Evolutionary conservation across 1,140 invertebrate genomes (phyloP), one percentile per base, ranked within the genome.

Genomic region (Aphidius gifuensis): DNA sequence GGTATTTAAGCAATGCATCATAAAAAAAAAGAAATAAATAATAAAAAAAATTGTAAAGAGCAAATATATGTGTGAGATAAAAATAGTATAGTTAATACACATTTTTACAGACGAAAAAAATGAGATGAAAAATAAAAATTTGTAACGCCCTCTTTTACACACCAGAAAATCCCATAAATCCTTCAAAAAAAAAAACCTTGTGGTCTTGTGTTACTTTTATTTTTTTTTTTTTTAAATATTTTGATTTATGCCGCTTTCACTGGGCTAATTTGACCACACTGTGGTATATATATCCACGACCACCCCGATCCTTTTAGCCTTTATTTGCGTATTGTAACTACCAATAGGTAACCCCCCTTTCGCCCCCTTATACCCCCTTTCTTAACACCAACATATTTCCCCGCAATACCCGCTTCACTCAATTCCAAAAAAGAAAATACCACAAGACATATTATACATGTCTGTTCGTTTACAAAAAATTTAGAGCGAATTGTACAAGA

Each of bases 181-280:
- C 75, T 74, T 78, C 77, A 76, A 32, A 32, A 32, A 32, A 32
- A 32, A 32, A 32, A 32, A 32, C 23, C 68, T 62, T 65, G 60
- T 54, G 60, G 60, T 54, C 38, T 32, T 21, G 40, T 48, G 51
- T 21, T 39, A 46, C 16, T 16, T 16, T 16, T 16, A 16, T 16
- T 16, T 16, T 43, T 61, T 16, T 43, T 61, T 72, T 76, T 78
- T 78, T 79, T 73, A 78, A 74, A 74, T 76, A 76, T 78, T 80
- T 77, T 78, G 75, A 78, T 80, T 78, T 77, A 79, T 77, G 72
- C 65, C 71, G 69, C 75, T 79, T 78, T 77, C 74, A 74, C 76
- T 75, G 67, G 68, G 62, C 67, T 69, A 78, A 78, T 78, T 79
- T 77, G 67, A 64, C 65, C 59, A 66, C 50, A 61, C n/a, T 32